A percentile compares a stretch with the other conserved stretches of the same genome.
Conservation (phyloP, 1,140 invertebrate genomes). For the Vanessa tameamea region DNA sequence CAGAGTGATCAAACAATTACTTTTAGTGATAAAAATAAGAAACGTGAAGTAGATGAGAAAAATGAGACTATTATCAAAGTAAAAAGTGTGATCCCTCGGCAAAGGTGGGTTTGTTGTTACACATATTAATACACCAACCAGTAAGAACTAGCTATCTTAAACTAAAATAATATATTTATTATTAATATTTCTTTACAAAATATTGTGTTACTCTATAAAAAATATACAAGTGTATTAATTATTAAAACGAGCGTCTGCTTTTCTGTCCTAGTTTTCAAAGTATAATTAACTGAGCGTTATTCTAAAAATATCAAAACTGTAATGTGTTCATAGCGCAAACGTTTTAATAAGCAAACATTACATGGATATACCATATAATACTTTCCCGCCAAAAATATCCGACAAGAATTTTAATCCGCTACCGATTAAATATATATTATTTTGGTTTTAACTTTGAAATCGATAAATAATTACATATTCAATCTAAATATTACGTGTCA, state of each 20-base stretch:
- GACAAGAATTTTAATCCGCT: not conserved
- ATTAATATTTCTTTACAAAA: no score
- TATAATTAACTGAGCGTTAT: conserved; percentile 60
- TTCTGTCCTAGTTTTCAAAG: conserved; percentile 56
- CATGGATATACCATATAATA: not conserved
- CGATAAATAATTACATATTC: no score
- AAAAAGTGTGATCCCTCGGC: conserved; percentile 73
- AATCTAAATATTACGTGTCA: no score
- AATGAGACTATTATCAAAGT: conserved; percentile 69
- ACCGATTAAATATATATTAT: no score
- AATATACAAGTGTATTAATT: conserved; percentile 32
- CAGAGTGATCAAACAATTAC: conserved; percentile 50
- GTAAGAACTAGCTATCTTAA: no score
- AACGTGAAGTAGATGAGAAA: conserved; percentile 42
- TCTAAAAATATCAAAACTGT: conserved; percentile 50
- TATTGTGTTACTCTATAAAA: no score
- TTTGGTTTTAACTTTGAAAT: no score
- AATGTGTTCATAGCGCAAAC: conserved; percentile 10
- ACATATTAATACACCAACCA: no score
- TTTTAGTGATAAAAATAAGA: conserved; percentile 65
- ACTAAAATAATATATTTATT: no score
- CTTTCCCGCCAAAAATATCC: conserved; percentile 18
- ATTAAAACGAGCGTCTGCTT: conserved; percentile 29
- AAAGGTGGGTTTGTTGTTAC: conserved; percentile 51
- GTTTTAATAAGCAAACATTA: conserved; percentile 6